Percentiles rank a stretch among this genome's conserved stretches.
These are phyloP conservation scores for Paramuricea clavata DNA, from an alignment of 92 coral and sea anemone species.

Conservation along the genomic window DNA sequence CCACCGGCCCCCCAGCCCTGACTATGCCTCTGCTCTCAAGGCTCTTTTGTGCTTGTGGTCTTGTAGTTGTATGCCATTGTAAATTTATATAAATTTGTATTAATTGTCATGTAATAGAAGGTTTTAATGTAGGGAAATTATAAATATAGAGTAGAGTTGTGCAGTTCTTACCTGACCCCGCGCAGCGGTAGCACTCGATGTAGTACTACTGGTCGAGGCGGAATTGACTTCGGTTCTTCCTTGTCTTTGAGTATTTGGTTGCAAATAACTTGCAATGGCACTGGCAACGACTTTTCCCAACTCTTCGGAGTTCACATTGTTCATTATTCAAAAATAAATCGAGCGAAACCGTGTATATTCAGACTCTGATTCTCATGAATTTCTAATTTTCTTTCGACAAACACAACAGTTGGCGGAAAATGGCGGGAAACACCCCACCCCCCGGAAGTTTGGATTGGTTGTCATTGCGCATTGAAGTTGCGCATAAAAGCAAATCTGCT, in stretches of 20 bases:
- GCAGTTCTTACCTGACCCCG: slow-evolving; percentile 22
- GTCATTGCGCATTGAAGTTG: slow-evolving; percentile 10
- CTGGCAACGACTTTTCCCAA: slow-evolving; percentile 19
- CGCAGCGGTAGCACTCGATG: slow-evolving; percentile 10
- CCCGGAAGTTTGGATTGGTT: slow-evolving; percentile 25
- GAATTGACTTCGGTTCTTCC: neutral
- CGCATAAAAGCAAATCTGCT: slow-evolving; percentile 11
- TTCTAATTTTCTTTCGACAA: neutral
- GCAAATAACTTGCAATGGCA: slow-evolving; percentile 1
- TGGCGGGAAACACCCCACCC: slow-evolving; percentile 7
- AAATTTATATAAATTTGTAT: neutral
- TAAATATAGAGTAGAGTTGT: neutral
- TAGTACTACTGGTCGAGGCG: neutral
- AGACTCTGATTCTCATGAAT: neutral
- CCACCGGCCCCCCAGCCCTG: no score
- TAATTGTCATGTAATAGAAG: neutral
- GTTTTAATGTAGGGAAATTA: neutral
- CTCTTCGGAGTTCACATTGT: slow-evolving; percentile 7
- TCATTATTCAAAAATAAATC: neutral
- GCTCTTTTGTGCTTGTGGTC: slow-evolving; percentile 1
- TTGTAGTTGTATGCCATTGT: slow-evolving; percentile 2
- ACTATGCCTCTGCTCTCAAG: neutral
- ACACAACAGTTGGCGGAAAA: neutral
- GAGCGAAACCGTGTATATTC: neutral
- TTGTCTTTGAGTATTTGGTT: neutral